phyloP scores from a whole-genome alignment of 2,888 invertebrate genomes.

The Polymixis lichenea region DNA sequence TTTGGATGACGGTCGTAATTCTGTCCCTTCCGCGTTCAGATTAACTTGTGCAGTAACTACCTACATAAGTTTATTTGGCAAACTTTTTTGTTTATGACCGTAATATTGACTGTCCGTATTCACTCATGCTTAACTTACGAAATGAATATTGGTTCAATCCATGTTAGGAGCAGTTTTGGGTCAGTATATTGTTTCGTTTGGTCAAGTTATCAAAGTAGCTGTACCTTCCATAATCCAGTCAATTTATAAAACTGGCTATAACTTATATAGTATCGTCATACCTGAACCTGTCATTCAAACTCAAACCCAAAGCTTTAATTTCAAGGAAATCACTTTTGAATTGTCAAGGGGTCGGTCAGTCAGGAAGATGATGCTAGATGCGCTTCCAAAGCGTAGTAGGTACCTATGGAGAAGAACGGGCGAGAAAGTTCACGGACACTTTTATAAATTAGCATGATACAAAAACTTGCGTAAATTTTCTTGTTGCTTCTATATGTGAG shows the following conservation, averaged over 20 bases:
- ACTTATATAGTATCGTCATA: not conserved
- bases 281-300: not conserved
- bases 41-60: slow-evolving; percentile 47
- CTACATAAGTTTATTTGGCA: slow-evolving; percentile 10
- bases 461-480: too few species aligned
- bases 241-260: not conserved
- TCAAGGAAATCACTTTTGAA: too few species aligned
- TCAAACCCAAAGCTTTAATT: too few species aligned
- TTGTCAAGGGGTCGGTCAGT: too few species aligned
- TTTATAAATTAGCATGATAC: too few species aligned
- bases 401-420: too few species aligned
- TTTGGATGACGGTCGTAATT: slow-evolving; percentile 55
- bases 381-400: too few species aligned
- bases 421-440: too few species aligned
- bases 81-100: slow-evolving; percentile 42
- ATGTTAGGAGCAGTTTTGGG: slow-evolving; percentile 2
- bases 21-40: slow-evolving; percentile 39
- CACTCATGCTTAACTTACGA: slow-evolving; percentile 22
- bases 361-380: too few species aligned
- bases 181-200: not conserved
- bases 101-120: slow-evolving; percentile 24
- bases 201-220: not conserved
- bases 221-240: too few species aligned
- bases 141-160: slow-evolving; percentile 3
- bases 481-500: too few species aligned